A percentile compares a stretch with the other conserved stretches of the same genome.
Conservation (phyloP, 2,113 vertebrate genomes). For the Felis catus region DNA sequence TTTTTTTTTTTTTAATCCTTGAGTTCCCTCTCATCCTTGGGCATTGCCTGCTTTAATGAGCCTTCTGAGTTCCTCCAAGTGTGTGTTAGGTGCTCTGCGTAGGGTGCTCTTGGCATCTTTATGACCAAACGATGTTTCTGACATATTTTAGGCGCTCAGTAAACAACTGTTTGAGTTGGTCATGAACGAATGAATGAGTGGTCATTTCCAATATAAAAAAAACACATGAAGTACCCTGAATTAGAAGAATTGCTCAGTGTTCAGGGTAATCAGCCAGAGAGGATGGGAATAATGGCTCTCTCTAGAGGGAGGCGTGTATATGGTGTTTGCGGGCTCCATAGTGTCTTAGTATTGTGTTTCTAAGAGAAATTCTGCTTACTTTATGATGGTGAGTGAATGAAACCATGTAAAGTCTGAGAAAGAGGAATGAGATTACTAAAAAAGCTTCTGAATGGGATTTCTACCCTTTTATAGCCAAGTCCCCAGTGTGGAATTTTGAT, state of each 20-base stretch:
- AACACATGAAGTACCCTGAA: not conserved
- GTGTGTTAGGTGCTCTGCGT: not conserved
- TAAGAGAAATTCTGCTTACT: not conserved
- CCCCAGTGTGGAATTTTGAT: not conserved
- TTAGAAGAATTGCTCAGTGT: not conserved
- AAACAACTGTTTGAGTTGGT: not conserved
- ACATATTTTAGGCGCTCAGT: not conserved
- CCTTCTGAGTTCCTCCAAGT: not conserved
- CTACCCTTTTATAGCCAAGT: not conserved
- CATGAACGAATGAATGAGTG: not conserved
- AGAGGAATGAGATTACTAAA: not conserved
- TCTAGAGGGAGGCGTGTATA: not conserved
- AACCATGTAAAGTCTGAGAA: not conserved
- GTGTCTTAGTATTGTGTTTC: not conserved
- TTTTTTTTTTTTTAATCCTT: not conserved
- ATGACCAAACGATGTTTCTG: not conserved
- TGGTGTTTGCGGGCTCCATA: not conserved
- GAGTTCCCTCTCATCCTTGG: not conserved
- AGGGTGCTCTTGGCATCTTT: not conserved
- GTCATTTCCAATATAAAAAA: not conserved
- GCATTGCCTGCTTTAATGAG: not conserved
- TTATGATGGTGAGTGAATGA: not conserved
- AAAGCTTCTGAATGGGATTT: conserved; percentile 9
- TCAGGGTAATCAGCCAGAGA: not conserved
- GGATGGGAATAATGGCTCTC: not conserved